Base-by-base conservation (phyloP, 2,113 vertebrate genomes). In the Nerophis lumbriciformis region DNA sequence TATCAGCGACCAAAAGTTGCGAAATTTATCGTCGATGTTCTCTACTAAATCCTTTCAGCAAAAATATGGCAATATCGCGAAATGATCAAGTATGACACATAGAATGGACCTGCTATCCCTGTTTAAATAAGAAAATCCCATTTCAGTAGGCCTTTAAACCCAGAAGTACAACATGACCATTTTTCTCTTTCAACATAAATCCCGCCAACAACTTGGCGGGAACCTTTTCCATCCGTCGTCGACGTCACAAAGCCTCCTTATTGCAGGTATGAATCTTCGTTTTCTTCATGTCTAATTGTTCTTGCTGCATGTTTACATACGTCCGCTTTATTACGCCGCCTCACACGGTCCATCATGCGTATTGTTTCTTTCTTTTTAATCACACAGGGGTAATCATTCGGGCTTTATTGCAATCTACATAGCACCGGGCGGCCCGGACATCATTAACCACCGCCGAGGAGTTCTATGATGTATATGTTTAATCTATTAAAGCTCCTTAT, bases 191-290 rank as follows among this genome's bases (percentile, higher is more conserved):
- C 66, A 72, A 80, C 60, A 62, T 36, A 49, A 61, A 77, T 81
- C 79, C 53, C 35, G 38, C 57, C 59, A 74, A 48, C 37, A n/a
- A n/a, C n/a, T n/a, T 39, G 9, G 37, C 38, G 53, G 53, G 53
- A 16, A 6, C 51, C 12, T 44, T 11, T 11, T 1, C 54, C 54
- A 71, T 77, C 67, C 70, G 77, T 71, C 71, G 61, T 68, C 63
- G 63, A 21, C 39, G 58, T 73, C 73, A 62, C 71, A 71, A 38
- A 59, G 60, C 72, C 74, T 61, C 57, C 74, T 85, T 83, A 88
- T 87, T 87, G 79, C 83, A 78, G 72, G 80, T 81, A 84, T 88
- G 85, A 88, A 88, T 88, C 79, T 82, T 85, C 63, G 83, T 88
- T 86, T 84, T 68, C 62, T 59, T 61, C 19, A 61, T 79, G 85